phyloP scores from a whole-genome alignment of 64 coral and sea anemone genomes.

The Dendronephthya gigantea region DNA sequence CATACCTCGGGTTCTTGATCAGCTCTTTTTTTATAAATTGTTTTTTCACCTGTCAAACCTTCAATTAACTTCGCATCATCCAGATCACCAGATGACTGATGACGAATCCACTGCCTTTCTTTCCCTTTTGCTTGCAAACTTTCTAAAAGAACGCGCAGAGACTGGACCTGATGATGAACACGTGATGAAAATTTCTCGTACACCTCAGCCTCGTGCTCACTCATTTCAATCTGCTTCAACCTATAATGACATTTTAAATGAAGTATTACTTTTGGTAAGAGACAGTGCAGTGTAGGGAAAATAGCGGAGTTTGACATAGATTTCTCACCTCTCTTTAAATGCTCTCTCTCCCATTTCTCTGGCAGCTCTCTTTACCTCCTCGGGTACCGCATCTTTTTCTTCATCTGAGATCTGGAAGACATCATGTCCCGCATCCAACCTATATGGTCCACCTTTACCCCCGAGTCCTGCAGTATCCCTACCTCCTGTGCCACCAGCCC shows the following conservation, averaged over 20 bases:
- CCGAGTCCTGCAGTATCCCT: constrained; percentile 95
- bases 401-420: constrained; percentile 84
- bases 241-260: constrained; percentile 21
- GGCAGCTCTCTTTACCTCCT: constrained; percentile 77
- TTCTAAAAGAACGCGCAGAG: constrained; percentile 87
- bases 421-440: constrained; percentile 87
- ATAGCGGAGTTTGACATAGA: too few relatives aligned
- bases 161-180: constrained; percentile 93
- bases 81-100: constrained; percentile 94
- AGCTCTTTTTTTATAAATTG: constrained; percentile 80
- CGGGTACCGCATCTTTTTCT: constrained; percentile 81
- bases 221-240: constrained; percentile 92
- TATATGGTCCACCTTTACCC: constrained; percentile 93
- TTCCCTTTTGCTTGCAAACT: constrained; percentile 73
- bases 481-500: constrained; percentile 93
- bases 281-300: too few relatives aligned
- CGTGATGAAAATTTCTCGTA: constrained; percentile 92
- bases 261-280: not conserved
- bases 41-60: constrained; percentile 75
- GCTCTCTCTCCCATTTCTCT: constrained; percentile 77
- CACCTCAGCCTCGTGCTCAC: constrained; percentile 92
- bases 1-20: constrained; percentile 86
- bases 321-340: constrained; percentile 68
- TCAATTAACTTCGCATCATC: constrained; percentile 96
- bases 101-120: constrained; percentile 92